Percentiles rank a stretch among this genome's conserved stretches.
Evolutionary conservation across 1,140 invertebrate genomes (phyloP).

Genomic region (Drosophila parabipectinata): DNA sequence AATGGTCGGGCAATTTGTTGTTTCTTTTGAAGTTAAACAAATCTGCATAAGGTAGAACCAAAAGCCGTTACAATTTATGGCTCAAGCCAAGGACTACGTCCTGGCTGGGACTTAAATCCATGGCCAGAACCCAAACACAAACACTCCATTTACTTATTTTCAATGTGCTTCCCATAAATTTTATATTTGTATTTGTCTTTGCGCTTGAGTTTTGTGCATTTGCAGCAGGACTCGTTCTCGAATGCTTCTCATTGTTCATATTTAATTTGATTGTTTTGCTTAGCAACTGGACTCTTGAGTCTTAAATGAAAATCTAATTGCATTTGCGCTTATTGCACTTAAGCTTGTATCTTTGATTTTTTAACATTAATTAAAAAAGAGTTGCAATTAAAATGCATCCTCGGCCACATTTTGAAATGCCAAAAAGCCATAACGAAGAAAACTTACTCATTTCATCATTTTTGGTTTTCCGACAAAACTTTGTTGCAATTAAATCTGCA

Average conservation of each 20-base stretch:
- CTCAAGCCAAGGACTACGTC: slow-evolving; percentile 35
- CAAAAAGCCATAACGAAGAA: slow-evolving; percentile 10
- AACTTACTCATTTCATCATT: slow-evolving; percentile 45
- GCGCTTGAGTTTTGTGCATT: slow-evolving; percentile 35
- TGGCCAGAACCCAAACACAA: slow-evolving; percentile 1
- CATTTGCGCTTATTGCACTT: slow-evolving; percentile 54
- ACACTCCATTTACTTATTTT: slow-evolving; percentile 53
- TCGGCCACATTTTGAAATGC: slow-evolving; percentile 27
- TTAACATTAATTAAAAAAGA: slow-evolving; percentile 5
- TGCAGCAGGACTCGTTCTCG: slow-evolving; percentile 5
- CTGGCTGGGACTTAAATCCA: background rate
- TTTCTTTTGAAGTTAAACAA: slow-evolving; percentile 77
- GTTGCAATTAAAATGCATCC: slow-evolving; percentile 66
- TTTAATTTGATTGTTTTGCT: slow-evolving; percentile 56
- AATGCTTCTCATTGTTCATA: slow-evolving; percentile 21
- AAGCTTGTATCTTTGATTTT: slow-evolving; percentile 25
- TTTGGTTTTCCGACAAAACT: slow-evolving; percentile 36
- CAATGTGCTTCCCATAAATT: slow-evolving; percentile 62
- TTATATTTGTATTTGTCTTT: slow-evolving; percentile 56
- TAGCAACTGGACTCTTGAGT: slow-evolving; percentile 17
- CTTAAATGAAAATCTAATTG: slow-evolving; percentile 53
- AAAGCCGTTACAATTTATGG: slow-evolving; percentile 76
- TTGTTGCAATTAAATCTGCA: slow-evolving; percentile 48
- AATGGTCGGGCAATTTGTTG: slow-evolving; percentile 63
- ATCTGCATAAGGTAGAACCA: slow-evolving; percentile 73